phyloP scores from a whole-genome alignment of 2,888 invertebrate genomes.

The Erebia aethiops region DNA sequence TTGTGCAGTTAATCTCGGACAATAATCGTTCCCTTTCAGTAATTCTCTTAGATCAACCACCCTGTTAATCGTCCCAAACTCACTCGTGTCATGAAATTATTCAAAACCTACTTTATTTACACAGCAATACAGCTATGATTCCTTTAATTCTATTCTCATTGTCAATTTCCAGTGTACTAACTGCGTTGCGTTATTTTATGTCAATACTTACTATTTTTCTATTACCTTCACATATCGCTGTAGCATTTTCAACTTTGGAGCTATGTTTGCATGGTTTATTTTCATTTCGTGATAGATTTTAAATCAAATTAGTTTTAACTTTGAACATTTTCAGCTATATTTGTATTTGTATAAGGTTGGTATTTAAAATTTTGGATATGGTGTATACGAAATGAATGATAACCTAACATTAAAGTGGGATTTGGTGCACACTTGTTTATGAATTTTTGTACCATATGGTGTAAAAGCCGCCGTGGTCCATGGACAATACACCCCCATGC shows the following conservation, averaged over 20 bases:
- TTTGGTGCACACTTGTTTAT: slow-evolving; percentile 78
- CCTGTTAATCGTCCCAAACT: slow-evolving; percentile 73
- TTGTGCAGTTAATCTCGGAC: slow-evolving; percentile 57
- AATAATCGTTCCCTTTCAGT: slow-evolving; percentile 75
- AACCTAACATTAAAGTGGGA: slow-evolving; percentile 66
- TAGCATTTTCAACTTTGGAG: slow-evolving; percentile 44
- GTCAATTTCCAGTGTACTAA: slow-evolving; percentile 56
- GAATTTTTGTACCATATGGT: slow-evolving; percentile 81
- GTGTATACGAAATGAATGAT: slow-evolving; percentile 53
- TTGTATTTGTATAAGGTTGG: slow-evolving; percentile 41
- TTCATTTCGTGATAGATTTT: slow-evolving; percentile 35
- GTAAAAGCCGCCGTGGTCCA: slow-evolving; percentile 73
- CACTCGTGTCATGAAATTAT: slow-evolving; percentile 44
- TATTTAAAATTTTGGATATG: background rate
- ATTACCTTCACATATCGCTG: slow-evolving; percentile 37
- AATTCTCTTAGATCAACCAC: slow-evolving; percentile 72
- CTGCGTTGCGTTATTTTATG: slow-evolving; percentile 61
- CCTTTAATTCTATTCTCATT: slow-evolving; percentile 42
- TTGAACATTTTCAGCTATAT: slow-evolving; percentile 44
- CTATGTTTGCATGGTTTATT: slow-evolving; percentile 36
- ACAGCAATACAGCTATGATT: slow-evolving; percentile 35
- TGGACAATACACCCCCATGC: slow-evolving; percentile 77
- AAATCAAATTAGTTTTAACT: slow-evolving; percentile 16
- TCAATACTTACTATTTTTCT: slow-evolving; percentile 54
- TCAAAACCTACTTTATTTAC: slow-evolving; percentile 48